A percentile compares a stretch with the other conserved stretches of the same genome.
Conservation (phyloP, 1,140 invertebrate genomes). For the Leptinotarsa defecta region DNA sequence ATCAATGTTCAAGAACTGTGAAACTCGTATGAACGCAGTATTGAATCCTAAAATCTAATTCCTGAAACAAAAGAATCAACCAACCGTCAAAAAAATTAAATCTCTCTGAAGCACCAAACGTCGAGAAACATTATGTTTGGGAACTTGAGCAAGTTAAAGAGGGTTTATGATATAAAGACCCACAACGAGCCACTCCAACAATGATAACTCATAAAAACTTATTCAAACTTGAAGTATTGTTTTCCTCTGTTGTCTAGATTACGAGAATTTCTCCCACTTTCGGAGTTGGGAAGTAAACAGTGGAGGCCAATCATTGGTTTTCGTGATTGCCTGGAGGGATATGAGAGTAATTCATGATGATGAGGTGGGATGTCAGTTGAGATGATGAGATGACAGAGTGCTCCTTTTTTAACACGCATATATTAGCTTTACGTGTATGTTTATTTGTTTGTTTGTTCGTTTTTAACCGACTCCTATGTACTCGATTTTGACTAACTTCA, state of each 20-base stretch:
- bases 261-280: constrained; percentile 15
- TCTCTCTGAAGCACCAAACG: not conserved
- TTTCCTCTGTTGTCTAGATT: constrained; percentile 10
- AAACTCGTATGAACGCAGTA: too few relatives aligned
- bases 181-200: constrained; percentile 18
- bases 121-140: not conserved
- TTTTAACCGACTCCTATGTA: too few relatives aligned
- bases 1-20: too few relatives aligned
- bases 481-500: too few relatives aligned
- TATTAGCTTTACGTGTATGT: too few relatives aligned
- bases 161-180: constrained; percentile 15
- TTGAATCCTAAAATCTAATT: too few relatives aligned
- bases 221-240: constrained; percentile 18
- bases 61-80: not conserved
- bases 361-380: too few relatives aligned
- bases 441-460: too few relatives aligned
- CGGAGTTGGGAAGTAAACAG: not conserved
- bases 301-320: not conserved
- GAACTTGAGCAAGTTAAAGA: not conserved
- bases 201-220: constrained; percentile 23
- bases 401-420: too few relatives aligned
- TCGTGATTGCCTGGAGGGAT: too few relatives aligned
- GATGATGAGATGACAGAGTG: too few relatives aligned
- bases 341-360: too few relatives aligned
- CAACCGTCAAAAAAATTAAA: not conserved